These are phyloP conservation scores for Ditylenchus dipsaci DNA, from an alignment of 1,140 invertebrate genomes.

Conservation along the genomic window DNA sequence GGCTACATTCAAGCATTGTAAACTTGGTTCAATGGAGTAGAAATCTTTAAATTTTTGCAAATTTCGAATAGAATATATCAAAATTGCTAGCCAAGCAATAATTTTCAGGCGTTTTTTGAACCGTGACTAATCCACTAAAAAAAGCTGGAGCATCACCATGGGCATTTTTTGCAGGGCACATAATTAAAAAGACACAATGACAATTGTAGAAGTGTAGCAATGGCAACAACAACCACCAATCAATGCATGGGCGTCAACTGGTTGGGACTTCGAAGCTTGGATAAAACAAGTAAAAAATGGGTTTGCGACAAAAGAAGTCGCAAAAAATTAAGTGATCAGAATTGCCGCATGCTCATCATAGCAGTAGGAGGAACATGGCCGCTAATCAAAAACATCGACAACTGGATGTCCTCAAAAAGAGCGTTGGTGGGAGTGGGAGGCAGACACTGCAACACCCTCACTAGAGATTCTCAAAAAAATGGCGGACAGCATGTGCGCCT, in stretches of 20 bases:
- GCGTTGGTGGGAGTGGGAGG: not conserved
- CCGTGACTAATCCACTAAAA: too few species aligned
- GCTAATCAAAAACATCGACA: not conserved
- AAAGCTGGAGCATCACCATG: too few species aligned
- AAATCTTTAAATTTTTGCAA: too few species aligned
- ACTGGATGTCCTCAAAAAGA: not conserved
- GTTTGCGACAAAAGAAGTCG: not conserved
- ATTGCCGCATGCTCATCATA: not conserved
- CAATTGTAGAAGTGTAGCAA: not conserved
- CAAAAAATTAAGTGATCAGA: not conserved
- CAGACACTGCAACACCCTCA: not conserved
- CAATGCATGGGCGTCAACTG: not conserved
- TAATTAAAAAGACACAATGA: too few species aligned
- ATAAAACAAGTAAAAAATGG: not conserved
- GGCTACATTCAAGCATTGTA: too few species aligned
- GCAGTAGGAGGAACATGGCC: slow-evolving; percentile 2
- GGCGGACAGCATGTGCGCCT: not conserved
- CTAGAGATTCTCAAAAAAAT: not conserved
- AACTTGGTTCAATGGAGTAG: too few species aligned
- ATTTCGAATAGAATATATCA: too few species aligned
- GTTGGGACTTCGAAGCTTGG: not conserved
- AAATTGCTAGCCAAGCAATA: too few species aligned
- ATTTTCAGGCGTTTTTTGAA: too few species aligned
- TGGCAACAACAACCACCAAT: not conserved
- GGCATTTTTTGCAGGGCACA: too few species aligned